Base-by-base conservation (phyloP, 2,888 invertebrate genomes). In the Ichneumoninae sp. region DNA sequence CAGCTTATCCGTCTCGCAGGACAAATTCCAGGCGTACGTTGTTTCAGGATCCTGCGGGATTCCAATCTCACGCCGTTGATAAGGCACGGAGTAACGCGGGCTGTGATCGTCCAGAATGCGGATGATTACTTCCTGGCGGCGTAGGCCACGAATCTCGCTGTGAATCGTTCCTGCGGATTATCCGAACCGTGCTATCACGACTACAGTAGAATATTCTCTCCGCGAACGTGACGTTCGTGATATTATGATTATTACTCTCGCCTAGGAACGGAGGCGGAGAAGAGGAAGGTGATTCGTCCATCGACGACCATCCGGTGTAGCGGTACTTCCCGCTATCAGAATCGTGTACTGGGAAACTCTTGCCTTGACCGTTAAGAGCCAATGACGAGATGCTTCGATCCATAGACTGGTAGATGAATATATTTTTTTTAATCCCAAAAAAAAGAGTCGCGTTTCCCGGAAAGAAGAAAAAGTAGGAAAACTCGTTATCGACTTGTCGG, bases 91-190 rank as follows among this genome's bases (percentile, higher is more conserved):
- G 30, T 13, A 33, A 3, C 60, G 7, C 16, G 0, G 16, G n/a
- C 26, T 62, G 33, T n/a, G 60, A 62, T 30, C 33, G 33, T 62
- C 33, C 30, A 62, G 60, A 33, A 62, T 62, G 60, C n/a, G 16
- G 33, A 62, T 62, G 60, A 62, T 62, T 62, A 33, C 60, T 62
- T 62, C 60, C 60, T 62, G 60, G 60, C 60, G 3, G 60, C 60
- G 33, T 60, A 33, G 33, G 60, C n/a, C 26, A 62, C 60, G 60
- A 33, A 33, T 62, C 60, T 30, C 60, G 19, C 62, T 50, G 47
- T 33, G 47, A 47, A 74, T 19, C 60, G n/a, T 62, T 62, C 19
- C 47, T 30, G 13, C 62, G 36, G 50, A 65, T 50, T 19, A 74
- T 74, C 60, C 47, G 16, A 26, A 50, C 3, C 60, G 62, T 30